Evolutionary conservation across 2,113 vertebrate genomes (phyloP), one percentile per base, ranked within the genome.

Genomic region (Nerophis ophidion): DNA sequence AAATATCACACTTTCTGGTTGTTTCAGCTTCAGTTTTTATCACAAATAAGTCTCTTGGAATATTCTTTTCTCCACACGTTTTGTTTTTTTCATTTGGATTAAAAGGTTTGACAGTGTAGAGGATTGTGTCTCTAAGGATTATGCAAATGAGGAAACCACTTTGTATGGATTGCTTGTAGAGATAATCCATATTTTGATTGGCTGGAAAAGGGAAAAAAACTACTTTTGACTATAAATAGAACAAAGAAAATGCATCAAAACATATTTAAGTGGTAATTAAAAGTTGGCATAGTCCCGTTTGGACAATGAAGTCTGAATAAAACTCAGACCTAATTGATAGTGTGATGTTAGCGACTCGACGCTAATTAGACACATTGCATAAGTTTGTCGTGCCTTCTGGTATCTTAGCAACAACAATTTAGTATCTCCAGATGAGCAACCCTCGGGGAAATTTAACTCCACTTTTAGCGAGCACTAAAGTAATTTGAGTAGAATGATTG

Each of bases 101-200:
- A 53, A 62, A 68, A 46, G 46, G 15, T 13, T 8, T 4, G 40
- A 11, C 10, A 44, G 40, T 4, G 10, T 12, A 51, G 16, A 53
- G 5, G 19, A 42, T 46, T 61, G 44, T 58, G 51, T 56, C 45
- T 35, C 51, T n/a, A 48, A 46, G 61, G 71, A 79, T 80, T 76
- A 81, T 62, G 66, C 70, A 80, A 75, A 87, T 69, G 62, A 83
- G 53, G 67, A 55, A 47, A 71, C 7, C 78, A 26, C 26, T 72
- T 68, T 80, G 68, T 49, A 61, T 58, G 58, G 66, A 66, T 65
- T 61, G 14, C 51, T 63, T 7, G 44, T 59, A 56, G 73, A 67
- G 59, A 75, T 71, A 62, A 84, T 81, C 72, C 61, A 61, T 52
- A 57, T 15, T 48, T 54, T 70, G 60, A 47, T 64, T 58, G 48